Evolutionary conservation across 2,888 invertebrate genomes (phyloP), one percentile per base, ranked within the genome.

Genomic region (Venusia cambrica): DNA sequence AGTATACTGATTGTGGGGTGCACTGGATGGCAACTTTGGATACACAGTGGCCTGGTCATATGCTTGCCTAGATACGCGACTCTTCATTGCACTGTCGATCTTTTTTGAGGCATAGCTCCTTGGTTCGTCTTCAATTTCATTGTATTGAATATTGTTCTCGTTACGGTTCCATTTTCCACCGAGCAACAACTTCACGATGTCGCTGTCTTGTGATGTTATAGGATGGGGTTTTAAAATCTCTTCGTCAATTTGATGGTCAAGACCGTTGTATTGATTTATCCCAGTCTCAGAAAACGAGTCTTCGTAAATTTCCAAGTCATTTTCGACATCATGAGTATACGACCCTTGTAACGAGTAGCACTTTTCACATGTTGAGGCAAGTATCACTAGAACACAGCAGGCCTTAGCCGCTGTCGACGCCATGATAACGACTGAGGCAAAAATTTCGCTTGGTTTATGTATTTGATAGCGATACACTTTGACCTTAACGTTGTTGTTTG

Each of bases 371-470:
- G 48, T 40, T 30, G 57, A 40, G 32, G 48, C 20, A 31, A 54
- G 38, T 35, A 62, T 43, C 37, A 52, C 46, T 29, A 58, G 10
- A 38, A 45, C 28, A 30, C 41, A 28, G 33, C 35, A 42, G 35
- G 43, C 33, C 35, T 26, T 54, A 43, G 49, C 49, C 28, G 53
- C 49, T 42, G 39, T 38, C 31, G 40, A 53, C 30, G 33, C 38
- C 73, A 73, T 70, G 57, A 54, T 71, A 35, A 47, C 37, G 29
- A 62, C 58, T 64, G 49, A 47, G 42, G 32, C 45, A 9, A 37
- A 48, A 38, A 5, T 40, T 14, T 30, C 37, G 17, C 34, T 29
- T 17, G 22, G 31, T 43, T 18, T 26, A 11, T 32, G 9, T 12
- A 33, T 27, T 20, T 22, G 39, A 28, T 21, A 51, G 27, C 30